A percentile compares a stretch with the other conserved stretches of the same genome.
phyloP scores from a whole-genome alignment of 2,888 invertebrate genomes.

The Euspilapteryx auroguttella region DNA sequence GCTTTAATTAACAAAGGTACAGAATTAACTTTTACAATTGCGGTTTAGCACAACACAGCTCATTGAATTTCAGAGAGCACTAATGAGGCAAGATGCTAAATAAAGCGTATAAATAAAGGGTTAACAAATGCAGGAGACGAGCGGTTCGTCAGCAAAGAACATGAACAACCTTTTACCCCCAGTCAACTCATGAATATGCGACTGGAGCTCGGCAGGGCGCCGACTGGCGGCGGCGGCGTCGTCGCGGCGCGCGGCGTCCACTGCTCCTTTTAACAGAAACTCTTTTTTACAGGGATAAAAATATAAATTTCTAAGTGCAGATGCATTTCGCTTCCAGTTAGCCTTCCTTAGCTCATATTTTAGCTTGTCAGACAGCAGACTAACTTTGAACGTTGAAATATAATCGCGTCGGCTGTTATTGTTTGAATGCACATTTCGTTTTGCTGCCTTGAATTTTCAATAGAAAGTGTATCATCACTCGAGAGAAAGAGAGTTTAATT shows the following conservation, averaged over 20 bases:
- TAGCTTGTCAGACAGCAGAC: conserved; percentile 3
- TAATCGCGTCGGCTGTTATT: conserved; percentile 3
- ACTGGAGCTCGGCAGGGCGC: neutral
- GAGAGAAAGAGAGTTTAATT: too few species aligned
- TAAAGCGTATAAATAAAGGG: neutral
- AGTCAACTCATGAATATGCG: conserved; percentile 10
- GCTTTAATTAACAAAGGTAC: too few species aligned
- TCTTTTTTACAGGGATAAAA: neutral
- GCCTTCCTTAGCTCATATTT: neutral
- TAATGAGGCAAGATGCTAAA: neutral
- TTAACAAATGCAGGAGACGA: neutral
- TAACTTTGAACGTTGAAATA: conserved; percentile 1
- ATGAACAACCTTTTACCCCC: conserved; percentile 13
- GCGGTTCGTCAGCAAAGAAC: conserved; percentile 6
- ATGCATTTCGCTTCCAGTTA: conserved; percentile 2
- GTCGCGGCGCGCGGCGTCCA: too few species aligned
- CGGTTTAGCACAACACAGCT: too few species aligned
- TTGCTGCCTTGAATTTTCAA: too few species aligned
- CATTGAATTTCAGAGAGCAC: neutral
- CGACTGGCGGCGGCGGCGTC: too few species aligned
- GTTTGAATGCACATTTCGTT: conserved; percentile 2
- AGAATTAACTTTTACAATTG: too few species aligned
- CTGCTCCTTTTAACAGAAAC: too few species aligned
- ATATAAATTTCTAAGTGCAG: conserved; percentile 2
- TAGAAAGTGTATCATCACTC: too few species aligned